Base-by-base conservation (phyloP, 1,140 invertebrate species). In the Diuraphis noxia region DNA sequence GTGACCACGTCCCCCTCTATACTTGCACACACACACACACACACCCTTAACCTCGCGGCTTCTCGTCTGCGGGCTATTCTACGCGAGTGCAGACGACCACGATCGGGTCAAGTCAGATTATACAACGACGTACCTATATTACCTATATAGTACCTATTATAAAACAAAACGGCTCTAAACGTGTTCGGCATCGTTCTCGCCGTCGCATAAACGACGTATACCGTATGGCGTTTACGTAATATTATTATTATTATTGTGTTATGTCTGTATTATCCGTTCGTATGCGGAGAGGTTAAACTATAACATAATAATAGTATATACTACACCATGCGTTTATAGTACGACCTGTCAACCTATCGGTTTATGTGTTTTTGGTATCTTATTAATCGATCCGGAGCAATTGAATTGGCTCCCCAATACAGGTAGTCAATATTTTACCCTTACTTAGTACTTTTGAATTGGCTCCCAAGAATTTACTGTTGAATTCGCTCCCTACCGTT, bases 1-100 rank as follows among this genome's bases (percentile, higher is more conserved):
- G 82, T 85, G 82, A 85, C 79, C 79, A 38, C 79, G 79, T 38
- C 23, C 79, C 79, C 79, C 38, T n/a, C 56, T 63, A 63, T 30
- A 56, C 9, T 0, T 9, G 19, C 46, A 5, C 46, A 17, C 25
- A 10, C 52, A n/a, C 30, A 63, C 56, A 63, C 36, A 10, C 10
- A 72, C 56, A 72, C 56, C 56, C 56, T 72, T n/a, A 72, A 72
- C 13, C 56, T n/a, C 56, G 30, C 79, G 79, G 36, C 21, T 7
- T 38, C 21, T 36, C 3, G 21, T 10, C 79, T 38, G 38, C 36
- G 3, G 79, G 79, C 34, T 40, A 10, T 36, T 9, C 43, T 36
- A 81, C 36, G 79, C 79, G 79, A 38, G 77, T 25, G 23, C 79
- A 40, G 38, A 40, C 23, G 79, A 81, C 36, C 7, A 63, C 9